Evolutionary conservation across 1,140 invertebrate genomes (phyloP).

Genomic region (Ericerus pela): DNA sequence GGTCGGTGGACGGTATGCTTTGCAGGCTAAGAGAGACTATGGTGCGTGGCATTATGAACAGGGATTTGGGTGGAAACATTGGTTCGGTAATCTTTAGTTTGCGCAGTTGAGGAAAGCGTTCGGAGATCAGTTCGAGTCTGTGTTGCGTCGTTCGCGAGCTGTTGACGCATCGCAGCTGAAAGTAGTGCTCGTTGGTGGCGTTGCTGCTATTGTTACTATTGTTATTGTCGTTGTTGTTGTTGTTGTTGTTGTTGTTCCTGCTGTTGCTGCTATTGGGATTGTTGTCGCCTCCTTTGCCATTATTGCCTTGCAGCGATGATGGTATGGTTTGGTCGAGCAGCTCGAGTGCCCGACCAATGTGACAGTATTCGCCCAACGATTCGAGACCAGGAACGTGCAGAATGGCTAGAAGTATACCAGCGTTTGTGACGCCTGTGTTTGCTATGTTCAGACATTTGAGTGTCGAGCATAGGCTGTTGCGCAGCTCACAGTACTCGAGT

Average conservation of each 20-base stretch:
- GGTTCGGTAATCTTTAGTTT: conserved; percentile 34
- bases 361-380: conserved; percentile 34
- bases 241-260: neutral
- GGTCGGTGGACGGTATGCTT: conserved; percentile 28
- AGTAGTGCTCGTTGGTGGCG: conserved; percentile 17
- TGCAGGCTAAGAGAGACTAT: conserved; percentile 33
- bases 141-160: conserved; percentile 30
- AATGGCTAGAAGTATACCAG: conserved; percentile 32
- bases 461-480: conserved; percentile 32
- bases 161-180: conserved; percentile 30
- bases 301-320: too few species aligned
- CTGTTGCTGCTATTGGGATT: too few species aligned
- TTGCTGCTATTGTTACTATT: too few species aligned
- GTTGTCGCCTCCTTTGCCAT: too few species aligned
- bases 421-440: conserved; percentile 33
- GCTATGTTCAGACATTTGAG: conserved; percentile 33
- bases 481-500: conserved; percentile 32
- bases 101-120: conserved; percentile 32
- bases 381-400: conserved; percentile 32
- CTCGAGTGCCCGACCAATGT: conserved; percentile 33
- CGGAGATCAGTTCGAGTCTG: conserved; percentile 31
- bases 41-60: conserved; percentile 29
- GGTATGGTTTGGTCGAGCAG: conserved; percentile 28
- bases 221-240: too few species aligned
- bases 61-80: conserved; percentile 31